Evolutionary conservation across 1,140 invertebrate genomes (phyloP).

Genomic region (Chironomus tepperi): DNA sequence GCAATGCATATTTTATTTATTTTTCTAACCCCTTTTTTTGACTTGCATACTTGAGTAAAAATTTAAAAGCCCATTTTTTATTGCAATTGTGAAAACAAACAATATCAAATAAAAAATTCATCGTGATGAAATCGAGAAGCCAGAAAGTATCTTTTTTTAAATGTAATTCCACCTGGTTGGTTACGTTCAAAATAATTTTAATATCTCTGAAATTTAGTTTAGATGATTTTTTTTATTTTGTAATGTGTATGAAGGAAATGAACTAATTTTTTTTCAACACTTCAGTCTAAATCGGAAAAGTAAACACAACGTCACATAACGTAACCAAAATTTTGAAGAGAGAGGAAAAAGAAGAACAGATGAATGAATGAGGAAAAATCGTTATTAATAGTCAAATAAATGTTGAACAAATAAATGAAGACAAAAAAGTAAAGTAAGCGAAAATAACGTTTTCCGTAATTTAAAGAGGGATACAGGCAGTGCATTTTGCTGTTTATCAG

Average conservation of each 20-base stretch:
- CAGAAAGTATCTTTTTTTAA: too few relatives aligned
- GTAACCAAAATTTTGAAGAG: background rate
- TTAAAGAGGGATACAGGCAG: background rate
- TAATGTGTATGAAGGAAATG: background rate
- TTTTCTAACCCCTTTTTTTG: too few relatives aligned
- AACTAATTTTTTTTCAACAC: conserved; percentile 10
- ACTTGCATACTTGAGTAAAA: too few relatives aligned
- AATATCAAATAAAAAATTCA: too few relatives aligned
- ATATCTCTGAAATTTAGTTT: too few relatives aligned
- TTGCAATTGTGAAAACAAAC: too few relatives aligned
- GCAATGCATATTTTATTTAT: too few relatives aligned
- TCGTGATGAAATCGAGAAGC: too few relatives aligned
- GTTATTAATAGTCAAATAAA: conserved; percentile 10
- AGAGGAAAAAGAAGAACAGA: background rate
- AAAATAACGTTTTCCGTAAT: background rate
- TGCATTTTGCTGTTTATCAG: conserved; percentile 20
- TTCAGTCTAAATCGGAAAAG: conserved; percentile 20
- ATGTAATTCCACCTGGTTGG: too few relatives aligned
- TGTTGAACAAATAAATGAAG: conserved; percentile 22
- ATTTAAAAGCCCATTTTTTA: too few relatives aligned
- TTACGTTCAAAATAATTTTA: too few relatives aligned
- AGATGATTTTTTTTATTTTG: too few relatives aligned
- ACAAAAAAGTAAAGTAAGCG: background rate
- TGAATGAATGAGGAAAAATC: background rate
- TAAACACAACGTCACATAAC: background rate